Percentiles rank a stretch among this genome's conserved stretches.
phyloP scores from a whole-genome alignment of 1,140 invertebrate species.

The Drosophila oshimai region DNA sequence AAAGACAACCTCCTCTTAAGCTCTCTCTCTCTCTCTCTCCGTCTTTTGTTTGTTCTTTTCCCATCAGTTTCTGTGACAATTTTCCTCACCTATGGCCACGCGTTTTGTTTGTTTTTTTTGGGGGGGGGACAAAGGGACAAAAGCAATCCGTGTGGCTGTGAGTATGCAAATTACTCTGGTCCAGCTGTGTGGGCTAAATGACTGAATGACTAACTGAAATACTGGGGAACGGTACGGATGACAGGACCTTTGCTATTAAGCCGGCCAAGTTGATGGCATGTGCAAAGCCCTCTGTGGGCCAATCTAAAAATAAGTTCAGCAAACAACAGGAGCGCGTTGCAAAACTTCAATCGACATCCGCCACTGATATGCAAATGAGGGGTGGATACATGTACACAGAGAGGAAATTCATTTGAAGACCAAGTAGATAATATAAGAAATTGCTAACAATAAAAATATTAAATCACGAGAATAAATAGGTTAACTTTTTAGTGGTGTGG shows the following conservation, averaged over 20 bases:
- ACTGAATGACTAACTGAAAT: background rate
- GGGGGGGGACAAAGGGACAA: no score
- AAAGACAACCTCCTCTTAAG: slow-evolving; percentile 44
- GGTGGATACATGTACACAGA: background rate
- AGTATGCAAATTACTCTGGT: slow-evolving; percentile 40
- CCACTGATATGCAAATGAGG: slow-evolving; percentile 7
- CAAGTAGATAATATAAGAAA: background rate
- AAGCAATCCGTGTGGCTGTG: slow-evolving; percentile 1
- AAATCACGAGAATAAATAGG: no score
- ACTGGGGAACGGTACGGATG: slow-evolving; percentile 14
- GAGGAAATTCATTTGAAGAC: background rate
- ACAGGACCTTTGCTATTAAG: slow-evolving; percentile 32
- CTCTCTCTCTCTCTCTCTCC: background rate
- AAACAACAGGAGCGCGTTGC: slow-evolving; percentile 7
- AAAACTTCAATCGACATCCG: slow-evolving; percentile 16
- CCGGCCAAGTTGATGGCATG: slow-evolving; percentile 21
- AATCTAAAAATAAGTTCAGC: slow-evolving; percentile 51
- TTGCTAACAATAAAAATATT: no score
- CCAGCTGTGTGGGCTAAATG: slow-evolving; percentile 11
- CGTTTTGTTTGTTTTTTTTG: slow-evolving; percentile 23
- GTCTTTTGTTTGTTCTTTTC: background rate
- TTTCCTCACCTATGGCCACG: slow-evolving; percentile 35
- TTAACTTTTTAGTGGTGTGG: no score
- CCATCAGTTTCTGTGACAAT: slow-evolving; percentile 25
- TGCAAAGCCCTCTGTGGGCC: slow-evolving; percentile 25